Conservation (phyloP, 1,140 invertebrate genomes). For the Chelonus insularis region DNA sequence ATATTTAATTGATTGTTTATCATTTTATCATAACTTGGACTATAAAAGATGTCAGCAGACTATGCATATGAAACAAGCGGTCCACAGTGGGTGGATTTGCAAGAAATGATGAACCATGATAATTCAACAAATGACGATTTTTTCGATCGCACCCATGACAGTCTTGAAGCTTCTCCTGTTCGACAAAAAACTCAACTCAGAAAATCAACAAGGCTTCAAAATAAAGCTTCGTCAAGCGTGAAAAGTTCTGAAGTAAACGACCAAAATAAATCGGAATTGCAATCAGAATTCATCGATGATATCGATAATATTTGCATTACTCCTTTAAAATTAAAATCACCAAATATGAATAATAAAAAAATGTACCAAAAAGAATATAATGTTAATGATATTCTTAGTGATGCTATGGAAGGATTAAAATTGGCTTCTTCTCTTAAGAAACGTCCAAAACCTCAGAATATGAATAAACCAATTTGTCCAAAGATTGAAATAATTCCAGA, state of each 20-base stretch:
- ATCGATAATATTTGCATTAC: neutral
- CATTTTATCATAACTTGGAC: no score
- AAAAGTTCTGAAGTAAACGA: neutral
- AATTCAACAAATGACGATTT: neutral
- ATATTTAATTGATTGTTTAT: no score
- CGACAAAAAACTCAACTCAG: neutral
- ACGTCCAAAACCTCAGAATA: neutral
- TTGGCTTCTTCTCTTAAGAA: neutral
- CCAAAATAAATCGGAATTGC: neutral
- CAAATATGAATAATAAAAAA: neutral
- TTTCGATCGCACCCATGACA: conserved; percentile 1
- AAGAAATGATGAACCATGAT: neutral
- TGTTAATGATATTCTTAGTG: neutral
- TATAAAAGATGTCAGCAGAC: no score
- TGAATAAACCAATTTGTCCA: neutral
- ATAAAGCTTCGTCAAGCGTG: neutral
- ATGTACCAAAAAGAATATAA: neutral
- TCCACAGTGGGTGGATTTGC: neutral
- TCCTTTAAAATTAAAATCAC: conserved; percentile 1
- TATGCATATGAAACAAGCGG: neutral
- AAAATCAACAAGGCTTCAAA: neutral
- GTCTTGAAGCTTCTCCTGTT: neutral
- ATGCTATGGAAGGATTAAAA: neutral
- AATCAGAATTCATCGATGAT: neutral
- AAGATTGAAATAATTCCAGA: neutral